Evolutionary conservation across 2,797 vertebrate species (phyloP).

Genomic region (Rhinatrema bivittatum): DNA sequence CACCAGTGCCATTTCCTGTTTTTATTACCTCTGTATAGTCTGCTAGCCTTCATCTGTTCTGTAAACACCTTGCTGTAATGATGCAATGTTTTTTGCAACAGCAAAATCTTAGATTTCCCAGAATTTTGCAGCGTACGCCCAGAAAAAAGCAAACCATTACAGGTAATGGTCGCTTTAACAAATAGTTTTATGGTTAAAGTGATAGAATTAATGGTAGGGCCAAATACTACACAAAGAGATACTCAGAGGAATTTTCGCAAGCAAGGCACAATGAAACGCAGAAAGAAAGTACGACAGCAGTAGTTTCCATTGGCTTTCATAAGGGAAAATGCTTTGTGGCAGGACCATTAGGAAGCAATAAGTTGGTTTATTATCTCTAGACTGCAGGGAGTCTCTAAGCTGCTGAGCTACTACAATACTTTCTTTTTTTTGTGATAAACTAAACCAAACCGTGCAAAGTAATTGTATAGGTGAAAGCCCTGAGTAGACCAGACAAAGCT

Average conservation of each 20-base stretch:
- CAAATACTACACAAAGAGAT: conserved; percentile 9
- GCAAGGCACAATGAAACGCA: conserved; percentile 15
- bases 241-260: conserved; percentile 8
- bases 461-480: not conserved
- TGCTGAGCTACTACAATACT: not conserved
- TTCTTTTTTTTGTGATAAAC: not conserved
- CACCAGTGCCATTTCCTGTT: too few species aligned
- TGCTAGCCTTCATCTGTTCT: too few species aligned
- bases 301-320: conserved; percentile 11
- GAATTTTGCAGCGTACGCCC: too few species aligned
- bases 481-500: too few species aligned
- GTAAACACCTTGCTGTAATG: too few species aligned
- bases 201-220: too few species aligned
- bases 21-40: too few species aligned
- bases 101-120: too few species aligned
- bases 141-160: too few species aligned
- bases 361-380: conserved; percentile 11
- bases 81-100: too few species aligned
- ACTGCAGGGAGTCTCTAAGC: conserved; percentile 5
- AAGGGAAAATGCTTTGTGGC: conserved; percentile 13
- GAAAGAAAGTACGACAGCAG: conserved; percentile 11
- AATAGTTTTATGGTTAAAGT: too few species aligned
- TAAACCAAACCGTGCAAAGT: not conserved
- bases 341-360: conserved; percentile 17
- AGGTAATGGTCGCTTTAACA: too few species aligned